Evolutionary conservation across 2,797 vertebrate species (phyloP), one percentile per base, ranked within the genome.

Genomic region (Mormyrus hasselquistii): DNA sequence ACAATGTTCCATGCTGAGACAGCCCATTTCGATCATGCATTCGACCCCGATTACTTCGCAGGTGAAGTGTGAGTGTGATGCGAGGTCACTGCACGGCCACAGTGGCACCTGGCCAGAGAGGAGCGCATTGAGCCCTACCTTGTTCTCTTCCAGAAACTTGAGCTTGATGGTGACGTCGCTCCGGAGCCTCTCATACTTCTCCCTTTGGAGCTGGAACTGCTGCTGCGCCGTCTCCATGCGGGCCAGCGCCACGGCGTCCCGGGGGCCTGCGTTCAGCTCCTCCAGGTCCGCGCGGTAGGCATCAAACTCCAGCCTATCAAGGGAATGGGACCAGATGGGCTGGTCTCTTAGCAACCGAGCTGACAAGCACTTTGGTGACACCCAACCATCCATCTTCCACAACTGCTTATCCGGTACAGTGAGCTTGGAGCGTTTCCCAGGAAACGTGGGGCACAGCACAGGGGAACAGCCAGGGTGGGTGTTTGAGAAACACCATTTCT

Each of bases 91-190:
- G 9, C 16, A 8, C 4, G 41, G 16, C 12, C 10, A 73, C 1
- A 4, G 4, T 0, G 9, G 38, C 34, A 10, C 9, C 6, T 3
- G 87, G 44, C 3, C 7, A 1, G 3, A 22, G 19, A 29, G 34
- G 3, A 29, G 2, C 89, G 19, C 19, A 9, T n/a, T 6, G 0
- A 16, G 1, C 38, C 38, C 2, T 59, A 97, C 98, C 97, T 99
- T 99, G 93, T 99, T 99, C 94, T 99, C 98, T 91, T 99, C 98
- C 94, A 99, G 93, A 93, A 99, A 99, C 93, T 99, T 99, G 86
- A 99, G 97, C 94, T 99, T 99, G 95, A 99, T 97, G 90, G 97
- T 97, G 93, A 99, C 98, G 0, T 99, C 98, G 0, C 97, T 98
- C 0, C 98, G 97, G 87, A 99, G 96, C 90, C 97, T 95, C 92